These are phyloP conservation scores for Paramacrobiotus metropolitanus DNA, from an alignment of 1,140 invertebrate genomes.

Conservation along the genomic window DNA sequence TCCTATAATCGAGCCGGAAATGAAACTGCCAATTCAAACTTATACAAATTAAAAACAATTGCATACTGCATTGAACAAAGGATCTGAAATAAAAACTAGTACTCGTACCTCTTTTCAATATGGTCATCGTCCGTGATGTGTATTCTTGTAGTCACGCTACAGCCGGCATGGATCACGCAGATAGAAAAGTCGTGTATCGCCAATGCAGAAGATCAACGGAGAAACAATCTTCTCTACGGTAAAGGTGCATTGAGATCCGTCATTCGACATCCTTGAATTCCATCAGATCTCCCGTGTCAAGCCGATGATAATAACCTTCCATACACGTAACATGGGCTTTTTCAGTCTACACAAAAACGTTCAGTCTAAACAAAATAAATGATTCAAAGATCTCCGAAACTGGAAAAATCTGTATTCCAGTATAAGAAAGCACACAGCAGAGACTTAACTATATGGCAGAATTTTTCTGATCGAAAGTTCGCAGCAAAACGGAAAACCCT, in stretches of 20 bases:
- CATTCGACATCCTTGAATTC: slow-evolving; percentile 24
- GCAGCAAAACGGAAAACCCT: too few relatives aligned
- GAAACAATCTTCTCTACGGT: background rate
- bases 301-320: slow-evolving; percentile 19
- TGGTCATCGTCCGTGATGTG: slow-evolving; percentile 12
- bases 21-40: background rate
- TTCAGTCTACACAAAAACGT: slow-evolving; percentile 13
- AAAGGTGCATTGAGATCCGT: slow-evolving; percentile 16
- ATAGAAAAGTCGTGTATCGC: background rate
- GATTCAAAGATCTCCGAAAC: background rate
- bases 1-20: too few relatives aligned
- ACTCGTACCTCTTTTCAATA: slow-evolving; percentile 11
- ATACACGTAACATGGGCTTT: slow-evolving; percentile 20
- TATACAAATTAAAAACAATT: background rate
- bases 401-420: too few relatives aligned
- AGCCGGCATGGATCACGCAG: slow-evolving; percentile 9
- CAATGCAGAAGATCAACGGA: background rate
- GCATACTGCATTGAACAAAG: background rate
- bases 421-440: too few relatives aligned
- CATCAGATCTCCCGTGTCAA: slow-evolving; percentile 21
- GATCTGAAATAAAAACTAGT: too few relatives aligned
- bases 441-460: too few relatives aligned
- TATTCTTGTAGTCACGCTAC: slow-evolving; percentile 3
- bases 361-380: slow-evolving; percentile 5
- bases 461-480: too few relatives aligned